Evolutionary conservation across 2,888 invertebrate genomes (phyloP), one percentile per base, ranked within the genome.

Genomic region (Osmoderma eremita): DNA sequence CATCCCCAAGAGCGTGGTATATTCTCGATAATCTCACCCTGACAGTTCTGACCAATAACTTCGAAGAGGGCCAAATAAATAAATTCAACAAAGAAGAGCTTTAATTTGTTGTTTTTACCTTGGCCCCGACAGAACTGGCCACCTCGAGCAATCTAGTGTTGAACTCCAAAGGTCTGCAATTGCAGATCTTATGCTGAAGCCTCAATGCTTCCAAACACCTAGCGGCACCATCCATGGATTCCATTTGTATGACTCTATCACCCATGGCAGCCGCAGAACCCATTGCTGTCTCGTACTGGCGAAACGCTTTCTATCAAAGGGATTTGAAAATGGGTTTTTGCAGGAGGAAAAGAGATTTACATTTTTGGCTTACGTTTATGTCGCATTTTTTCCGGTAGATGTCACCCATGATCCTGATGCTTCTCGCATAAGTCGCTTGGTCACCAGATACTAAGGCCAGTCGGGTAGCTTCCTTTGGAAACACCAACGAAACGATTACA

Each of bases 261-360:
- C 93, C 94, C 74, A 93, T 85, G 0, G 90, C 88, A 0, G 92
- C 91, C 0, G 92, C 92, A 1, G 87, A 86, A 0, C 92, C 93
- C 93, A 94, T 94, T 0, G 94, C 93, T 74, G 91, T 90, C 81
- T 94, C 93, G 78, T 94, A 94, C 77, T 94, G 93, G 63, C 93
- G 88, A 80, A 85, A 90, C n/a, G 88, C 88, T 82, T 88, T 87
- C 88, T 30, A 30, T 30, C 2, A 30, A 30, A 30, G 10, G 3
- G 30, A 30, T 30, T 30, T 88, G 79, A 58, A 81, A 79, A 70
- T 24, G 30, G 22, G 3, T 30, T 18, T 13, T 8, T 8, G 15
- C 38, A 3, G 30, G 10, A 41, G 12, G 15, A 53, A 45, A 42
- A 6, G 10, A 6, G 24, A 38, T 22, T 45, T 36, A 15, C 8